These are phyloP conservation scores for Apamea sordens DNA, from an alignment of 2,888 invertebrate genomes.

Conservation along the genomic window DNA sequence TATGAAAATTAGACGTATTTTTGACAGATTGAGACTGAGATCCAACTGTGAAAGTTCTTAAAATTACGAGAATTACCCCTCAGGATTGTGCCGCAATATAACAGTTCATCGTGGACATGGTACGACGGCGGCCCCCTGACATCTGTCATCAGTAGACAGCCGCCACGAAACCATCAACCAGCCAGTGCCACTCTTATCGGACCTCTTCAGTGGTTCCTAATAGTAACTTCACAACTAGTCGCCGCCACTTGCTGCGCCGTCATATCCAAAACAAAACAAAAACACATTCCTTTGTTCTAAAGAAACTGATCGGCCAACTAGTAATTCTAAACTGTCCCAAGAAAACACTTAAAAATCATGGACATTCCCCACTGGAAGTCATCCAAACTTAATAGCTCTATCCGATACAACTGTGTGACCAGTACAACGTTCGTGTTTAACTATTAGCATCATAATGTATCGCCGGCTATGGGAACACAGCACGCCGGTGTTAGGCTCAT, in stretches of 20 bases:
- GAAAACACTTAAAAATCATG: slow-evolving; percentile 23
- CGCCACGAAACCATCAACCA: too few species aligned
- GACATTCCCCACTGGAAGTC: slow-evolving; percentile 33
- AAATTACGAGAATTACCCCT: too few species aligned
- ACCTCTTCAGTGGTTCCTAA: too few species aligned
- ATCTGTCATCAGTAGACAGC: too few species aligned
- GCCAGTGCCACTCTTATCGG: too few species aligned
- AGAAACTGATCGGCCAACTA: background rate
- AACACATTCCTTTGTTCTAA: background rate
- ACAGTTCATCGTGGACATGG: too few species aligned
- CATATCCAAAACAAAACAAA: background rate
- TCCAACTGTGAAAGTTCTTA: too few species aligned
- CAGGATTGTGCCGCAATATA: too few species aligned
- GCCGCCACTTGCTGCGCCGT: background rate
- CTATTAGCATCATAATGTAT: slow-evolving; percentile 60
- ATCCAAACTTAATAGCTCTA: slow-evolving; percentile 60
- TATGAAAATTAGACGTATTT: too few species aligned
- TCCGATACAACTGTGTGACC: slow-evolving; percentile 58
- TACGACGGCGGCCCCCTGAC: too few species aligned
- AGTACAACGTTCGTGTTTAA: slow-evolving; percentile 43
- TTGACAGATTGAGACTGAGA: too few species aligned
- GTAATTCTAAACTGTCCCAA: slow-evolving; percentile 2
- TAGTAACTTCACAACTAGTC: background rate
- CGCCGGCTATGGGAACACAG: slow-evolving; percentile 44
- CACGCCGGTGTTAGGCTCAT: slow-evolving; percentile 23